These are phyloP conservation scores for Mercenaria mercenaria DNA, from an alignment of 1,140 invertebrate species.

Conservation along the genomic window DNA sequence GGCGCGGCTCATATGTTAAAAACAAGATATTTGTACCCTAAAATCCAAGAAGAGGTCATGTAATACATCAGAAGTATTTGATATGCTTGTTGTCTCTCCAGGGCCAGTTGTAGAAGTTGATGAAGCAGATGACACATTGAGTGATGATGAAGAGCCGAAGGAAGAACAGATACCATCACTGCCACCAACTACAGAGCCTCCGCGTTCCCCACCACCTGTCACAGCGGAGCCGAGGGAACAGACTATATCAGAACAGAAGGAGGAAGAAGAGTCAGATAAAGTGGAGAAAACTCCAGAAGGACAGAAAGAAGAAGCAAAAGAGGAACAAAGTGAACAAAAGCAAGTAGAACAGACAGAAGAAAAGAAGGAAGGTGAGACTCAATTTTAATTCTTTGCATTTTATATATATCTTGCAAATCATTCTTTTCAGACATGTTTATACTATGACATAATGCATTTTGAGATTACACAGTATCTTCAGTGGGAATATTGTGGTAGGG, in stretches of 20 bases:
- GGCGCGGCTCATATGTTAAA: too few species aligned
- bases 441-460: background rate
- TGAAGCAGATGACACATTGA: slow-evolving; percentile 76
- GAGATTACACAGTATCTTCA: background rate
- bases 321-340: background rate
- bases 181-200: slow-evolving; percentile 26
- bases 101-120: slow-evolving; percentile 82
- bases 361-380: background rate
- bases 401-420: background rate
- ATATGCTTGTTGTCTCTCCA: slow-evolving; percentile 33
- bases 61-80: too few species aligned
- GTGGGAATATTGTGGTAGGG: too few species aligned
- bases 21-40: too few species aligned
- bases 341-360: background rate
- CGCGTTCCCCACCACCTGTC: background rate
- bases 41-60: too few species aligned
- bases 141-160: slow-evolving; percentile 76
- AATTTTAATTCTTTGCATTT: background rate
- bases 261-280: background rate
- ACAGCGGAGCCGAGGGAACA: background rate
- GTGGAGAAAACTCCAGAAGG: background rate
- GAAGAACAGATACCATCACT: slow-evolving; percentile 47
- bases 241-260: slow-evolving; percentile 24
- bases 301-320: background rate
- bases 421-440: background rate